These are phyloP conservation scores for Cinara cedri DNA, from an alignment of 2,888 invertebrate genomes.

Conservation along the genomic window DNA sequence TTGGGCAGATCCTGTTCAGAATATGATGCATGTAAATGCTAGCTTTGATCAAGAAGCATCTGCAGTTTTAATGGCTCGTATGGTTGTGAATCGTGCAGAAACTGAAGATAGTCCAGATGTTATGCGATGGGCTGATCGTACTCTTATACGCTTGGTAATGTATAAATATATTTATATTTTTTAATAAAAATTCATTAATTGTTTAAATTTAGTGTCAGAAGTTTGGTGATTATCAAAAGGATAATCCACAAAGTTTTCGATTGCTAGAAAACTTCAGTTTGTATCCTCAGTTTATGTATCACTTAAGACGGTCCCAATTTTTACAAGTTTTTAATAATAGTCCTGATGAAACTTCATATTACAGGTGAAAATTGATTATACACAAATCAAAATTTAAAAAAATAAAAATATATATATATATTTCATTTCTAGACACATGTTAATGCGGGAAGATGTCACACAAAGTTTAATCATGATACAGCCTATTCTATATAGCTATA, in stretches of 20 bases:
- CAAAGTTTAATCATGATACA: conserved; percentile 99
- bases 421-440: conserved; percentile 77
- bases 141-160: conserved; percentile 89
- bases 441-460: conserved; percentile 95
- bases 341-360: conserved; percentile 98
- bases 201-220: conserved; percentile 85
- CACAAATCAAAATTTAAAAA: not conserved
- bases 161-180: conserved; percentile 21
- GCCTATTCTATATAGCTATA: conserved; percentile 97
- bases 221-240: conserved; percentile 97
- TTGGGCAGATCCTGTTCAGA: conserved; percentile 94
- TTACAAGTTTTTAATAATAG: conserved; percentile 99
- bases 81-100: conserved; percentile 95
- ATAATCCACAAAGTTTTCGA: conserved; percentile 95
- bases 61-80: conserved; percentile 94
- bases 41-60: conserved; percentile 99
- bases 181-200: conserved; percentile 6
- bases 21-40: conserved; percentile 88
- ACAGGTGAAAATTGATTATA: conserved; percentile 70
- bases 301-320: conserved; percentile 96
- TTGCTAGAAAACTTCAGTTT: conserved; percentile 95
- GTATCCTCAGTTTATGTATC: conserved; percentile 99
- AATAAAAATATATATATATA: not conserved
- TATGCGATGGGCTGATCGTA: conserved; percentile 96
- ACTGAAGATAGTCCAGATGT: conserved; percentile 96